Base-by-base conservation (phyloP, 2,888 invertebrate species). In the Palloptera scutellata region DNA sequence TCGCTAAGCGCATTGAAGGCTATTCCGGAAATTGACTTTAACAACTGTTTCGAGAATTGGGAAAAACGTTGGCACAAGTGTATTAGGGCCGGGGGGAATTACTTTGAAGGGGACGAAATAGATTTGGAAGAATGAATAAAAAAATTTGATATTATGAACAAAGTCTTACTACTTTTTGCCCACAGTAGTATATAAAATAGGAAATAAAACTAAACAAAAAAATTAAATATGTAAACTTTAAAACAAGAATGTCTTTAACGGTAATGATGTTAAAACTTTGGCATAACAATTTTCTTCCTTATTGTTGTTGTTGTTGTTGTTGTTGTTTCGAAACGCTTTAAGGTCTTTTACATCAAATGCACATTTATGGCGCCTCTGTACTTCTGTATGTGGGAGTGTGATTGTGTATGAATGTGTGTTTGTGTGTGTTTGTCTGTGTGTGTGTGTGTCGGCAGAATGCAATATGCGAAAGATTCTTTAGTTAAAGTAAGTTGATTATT, bases 241-340 rank as follows among this genome's bases (percentile, higher is more conserved):
- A 66, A 51, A 55, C 61, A 64, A 66, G 57, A 66, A 66, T 61
- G 48, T 66, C 54, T 66, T 66, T 61, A 61, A 61, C 61, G 66
- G 17, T 66, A 66, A 66, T 66, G 8, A 66, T 61, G 61, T 66
- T 66, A 66, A 61, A 66, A 66, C 66, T 66, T 66, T 66, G 53
- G 3, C 45, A 66, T 54, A 66, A 66, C 61, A 66, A 52, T 58
- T 65, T 65, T 65, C 58, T 30, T 30, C 30, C 30, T 15, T 55
- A n/a, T 13, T 55, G 40, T 19, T 20, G 40, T 30, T 20, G 54
- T 45, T 45, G 45, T 30, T 2, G 10, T 19, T 19, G 20, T 55
- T 55, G 55, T 6, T 55, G 55, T 10, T 30, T 20, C 13, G 11
- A 15, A 40, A 40, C 64, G 45, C 41, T n/a, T 57, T 48, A 57